Conservation (phyloP, 37 sponge, comb jelly and placozoan species). For the Mnemiopsis leidyi region DNA sequence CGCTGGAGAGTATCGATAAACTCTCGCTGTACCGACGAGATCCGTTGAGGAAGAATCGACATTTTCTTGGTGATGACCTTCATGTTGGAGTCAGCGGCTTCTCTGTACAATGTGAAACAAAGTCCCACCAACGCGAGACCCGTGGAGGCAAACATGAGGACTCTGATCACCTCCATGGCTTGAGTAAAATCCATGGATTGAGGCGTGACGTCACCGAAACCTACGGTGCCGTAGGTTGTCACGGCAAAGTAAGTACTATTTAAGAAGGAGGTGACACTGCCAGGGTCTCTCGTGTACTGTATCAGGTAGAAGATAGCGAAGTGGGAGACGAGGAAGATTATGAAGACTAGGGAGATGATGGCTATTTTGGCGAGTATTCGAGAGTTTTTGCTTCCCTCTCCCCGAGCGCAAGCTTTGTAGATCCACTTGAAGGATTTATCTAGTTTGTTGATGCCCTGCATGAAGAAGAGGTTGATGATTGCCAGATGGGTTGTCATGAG, state of each 20-base stretch:
- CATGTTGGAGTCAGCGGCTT: slow-evolving; percentile 6
- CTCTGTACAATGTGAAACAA: neutral
- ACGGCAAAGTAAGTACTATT: neutral
- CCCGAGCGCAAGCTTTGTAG: neutral
- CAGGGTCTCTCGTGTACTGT: neutral
- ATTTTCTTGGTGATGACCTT: slow-evolving; percentile 32
- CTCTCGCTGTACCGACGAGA: neutral
- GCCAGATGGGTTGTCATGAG: slow-evolving; percentile 23
- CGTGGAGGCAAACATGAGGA: neutral
- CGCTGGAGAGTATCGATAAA: neutral
- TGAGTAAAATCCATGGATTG: slow-evolving; percentile 13
- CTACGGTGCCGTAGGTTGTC: neutral
- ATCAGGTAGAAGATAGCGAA: neutral
- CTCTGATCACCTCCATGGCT: slow-evolving; percentile 25
- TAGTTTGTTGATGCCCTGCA: neutral
- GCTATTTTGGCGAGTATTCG: neutral
- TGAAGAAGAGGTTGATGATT: slow-evolving; percentile 21
- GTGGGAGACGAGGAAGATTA: neutral
- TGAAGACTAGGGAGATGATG: neutral
- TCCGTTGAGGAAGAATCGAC: neutral
- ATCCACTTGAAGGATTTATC: neutral
- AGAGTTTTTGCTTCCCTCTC: neutral
- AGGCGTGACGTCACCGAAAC: slow-evolving; percentile 13
- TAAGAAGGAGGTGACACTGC: neutral
- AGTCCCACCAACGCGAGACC: neutral